These are phyloP conservation scores for Drosophila kohkoa DNA, from an alignment of 1,140 invertebrate species.

Conservation along the genomic window DNA sequence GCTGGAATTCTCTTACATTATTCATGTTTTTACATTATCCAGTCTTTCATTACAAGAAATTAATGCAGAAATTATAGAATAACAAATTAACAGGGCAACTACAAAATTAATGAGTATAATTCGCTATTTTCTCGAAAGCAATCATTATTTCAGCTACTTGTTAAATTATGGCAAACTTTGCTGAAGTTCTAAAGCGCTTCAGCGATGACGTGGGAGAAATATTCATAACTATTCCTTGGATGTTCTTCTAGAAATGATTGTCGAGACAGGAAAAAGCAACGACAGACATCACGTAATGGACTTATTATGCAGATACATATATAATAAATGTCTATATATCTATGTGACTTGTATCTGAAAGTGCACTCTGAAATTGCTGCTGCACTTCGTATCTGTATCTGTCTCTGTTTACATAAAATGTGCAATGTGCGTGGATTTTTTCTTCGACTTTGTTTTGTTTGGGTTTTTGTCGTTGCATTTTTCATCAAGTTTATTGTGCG, in stretches of 20 bases:
- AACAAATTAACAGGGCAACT: neutral
- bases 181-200: neutral
- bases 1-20: neutral
- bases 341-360: neutral
- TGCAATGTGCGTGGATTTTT: slow-evolving; percentile 52
- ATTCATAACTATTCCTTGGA: slow-evolving; percentile 19
- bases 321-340: slow-evolving; percentile 8
- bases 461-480: slow-evolving; percentile 45
- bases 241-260: slow-evolving; percentile 2
- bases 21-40: neutral
- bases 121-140: neutral
- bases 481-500: slow-evolving; percentile 56
- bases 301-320: slow-evolving; percentile 60
- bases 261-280: slow-evolving; percentile 11
- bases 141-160: slow-evolving; percentile 22
- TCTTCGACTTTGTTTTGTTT: neutral
- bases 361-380: neutral
- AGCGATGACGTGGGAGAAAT: neutral
- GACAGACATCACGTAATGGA: slow-evolving; percentile 43
- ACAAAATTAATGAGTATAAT: neutral
- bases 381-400: slow-evolving; percentile 23
- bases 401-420: slow-evolving; percentile 48
- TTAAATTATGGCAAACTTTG: slow-evolving; percentile 24
- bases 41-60: neutral
- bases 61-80: too few relatives aligned